phyloP scores from a whole-genome alignment of 2,797 vertebrate species.

The Leucoraja ocellata region DNA sequence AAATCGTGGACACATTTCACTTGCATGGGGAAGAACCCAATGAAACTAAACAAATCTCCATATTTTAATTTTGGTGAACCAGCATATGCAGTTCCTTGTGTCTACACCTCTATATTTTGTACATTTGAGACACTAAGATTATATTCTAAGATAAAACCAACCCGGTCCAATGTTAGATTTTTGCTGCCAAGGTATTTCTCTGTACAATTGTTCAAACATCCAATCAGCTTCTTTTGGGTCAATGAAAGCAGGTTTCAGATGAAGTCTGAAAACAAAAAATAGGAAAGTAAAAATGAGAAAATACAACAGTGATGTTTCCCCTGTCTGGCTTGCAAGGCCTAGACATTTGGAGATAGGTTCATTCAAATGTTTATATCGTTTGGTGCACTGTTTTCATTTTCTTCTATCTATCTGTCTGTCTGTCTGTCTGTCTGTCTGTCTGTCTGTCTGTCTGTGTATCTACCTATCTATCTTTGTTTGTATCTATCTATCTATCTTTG shows the following conservation, averaged over 20 bases:
- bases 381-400: background rate
- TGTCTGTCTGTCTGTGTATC: too few relatives aligned
- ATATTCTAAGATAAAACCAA: slow-evolving; percentile 44
- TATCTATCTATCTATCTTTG: too few relatives aligned
- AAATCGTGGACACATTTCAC: background rate
- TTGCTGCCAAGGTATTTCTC: slow-evolving; percentile 83
- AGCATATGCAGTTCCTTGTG: too few relatives aligned
- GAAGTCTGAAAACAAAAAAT: slow-evolving; percentile 55
- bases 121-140: background rate
- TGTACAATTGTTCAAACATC: slow-evolving; percentile 75
- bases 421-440: too few relatives aligned
- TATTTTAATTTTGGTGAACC: background rate
- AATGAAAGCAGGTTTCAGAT: slow-evolving; percentile 73
- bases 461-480: too few relatives aligned
- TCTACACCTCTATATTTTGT: background rate
- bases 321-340: background rate
- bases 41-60: background rate
- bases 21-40: background rate
- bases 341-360: background rate
- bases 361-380: background rate
- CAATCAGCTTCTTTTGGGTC: slow-evolving; percentile 73
- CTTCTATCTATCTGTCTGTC: too few relatives aligned
- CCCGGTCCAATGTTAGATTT: slow-evolving; percentile 71
- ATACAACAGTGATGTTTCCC: background rate
- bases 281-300: slow-evolving; percentile 9